Conservation (phyloP, 2,888 invertebrate species). For the Stenodema calcarata region DNA sequence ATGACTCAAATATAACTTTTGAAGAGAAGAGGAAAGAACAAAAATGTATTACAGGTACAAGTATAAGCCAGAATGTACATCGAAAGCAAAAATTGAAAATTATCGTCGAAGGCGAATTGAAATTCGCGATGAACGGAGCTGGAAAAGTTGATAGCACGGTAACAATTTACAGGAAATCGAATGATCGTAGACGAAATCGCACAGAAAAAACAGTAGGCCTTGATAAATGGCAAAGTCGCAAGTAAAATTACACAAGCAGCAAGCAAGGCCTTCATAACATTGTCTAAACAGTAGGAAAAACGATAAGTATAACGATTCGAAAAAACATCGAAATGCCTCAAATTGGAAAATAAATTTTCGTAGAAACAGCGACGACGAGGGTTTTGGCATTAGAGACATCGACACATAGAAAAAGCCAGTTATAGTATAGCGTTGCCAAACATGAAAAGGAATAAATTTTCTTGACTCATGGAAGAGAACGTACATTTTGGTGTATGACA, state of each 20-base stretch:
- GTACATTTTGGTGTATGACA: not conserved
- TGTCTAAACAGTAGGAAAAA: not conserved
- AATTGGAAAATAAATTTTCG: not conserved
- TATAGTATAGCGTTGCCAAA: not conserved
- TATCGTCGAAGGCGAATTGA: not conserved
- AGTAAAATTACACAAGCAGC: not conserved
- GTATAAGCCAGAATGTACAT: not conserved
- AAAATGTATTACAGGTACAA: too few species aligned
- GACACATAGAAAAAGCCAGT: not conserved
- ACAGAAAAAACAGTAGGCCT: not conserved
- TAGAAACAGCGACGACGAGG: not conserved
- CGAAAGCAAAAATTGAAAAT: not conserved
- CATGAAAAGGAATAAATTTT: not conserved
- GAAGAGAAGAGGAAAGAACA: too few species aligned
- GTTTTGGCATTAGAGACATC: not conserved
- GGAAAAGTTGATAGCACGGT: not conserved
- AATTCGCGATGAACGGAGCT: not conserved
- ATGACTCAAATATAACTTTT: too few species aligned
- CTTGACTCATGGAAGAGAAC: constrained; percentile 27
- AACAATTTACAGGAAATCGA: not conserved
- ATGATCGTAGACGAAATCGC: not conserved
- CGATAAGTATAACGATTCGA: not conserved
- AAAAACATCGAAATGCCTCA: not conserved
- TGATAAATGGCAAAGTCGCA: not conserved
- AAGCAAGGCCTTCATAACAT: not conserved